phyloP scores from a whole-genome alignment of 2,888 invertebrate genomes.

The Lepas anatifera region DNA sequence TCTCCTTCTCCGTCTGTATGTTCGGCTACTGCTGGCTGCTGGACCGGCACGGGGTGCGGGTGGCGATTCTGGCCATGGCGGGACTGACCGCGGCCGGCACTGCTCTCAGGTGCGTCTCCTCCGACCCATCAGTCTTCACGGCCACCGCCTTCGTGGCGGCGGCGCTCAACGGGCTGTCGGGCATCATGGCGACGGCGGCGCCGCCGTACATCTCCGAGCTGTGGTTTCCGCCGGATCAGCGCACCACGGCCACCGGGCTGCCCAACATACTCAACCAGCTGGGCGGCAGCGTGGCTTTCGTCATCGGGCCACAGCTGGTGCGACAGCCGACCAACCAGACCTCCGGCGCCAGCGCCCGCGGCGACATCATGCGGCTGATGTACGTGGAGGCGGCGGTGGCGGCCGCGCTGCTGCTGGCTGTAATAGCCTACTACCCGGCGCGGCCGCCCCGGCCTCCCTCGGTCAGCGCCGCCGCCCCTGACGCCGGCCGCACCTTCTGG shows the following conservation, averaged over 20 bases:
- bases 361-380: slow-evolving; percentile 23
- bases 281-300: not conserved
- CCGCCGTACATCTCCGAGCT: slow-evolving; percentile 15
- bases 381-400: slow-evolving; percentile 23
- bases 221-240: slow-evolving; percentile 18
- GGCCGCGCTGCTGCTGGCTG: slow-evolving; percentile 16
- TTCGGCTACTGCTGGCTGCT: too few species aligned
- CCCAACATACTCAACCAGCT: not conserved
- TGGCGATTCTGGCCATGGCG: not conserved
- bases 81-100: not conserved
- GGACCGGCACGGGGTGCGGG: too few species aligned
- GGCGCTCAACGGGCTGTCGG: slow-evolving; percentile 14
- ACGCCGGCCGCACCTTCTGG: slow-evolving; percentile 18
- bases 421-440: slow-evolving; percentile 20
- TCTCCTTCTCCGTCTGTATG: not conserved
- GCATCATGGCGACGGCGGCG: slow-evolving; percentile 9
- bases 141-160: not conserved
- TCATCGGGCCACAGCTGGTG: not conserved
- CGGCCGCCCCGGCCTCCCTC: slow-evolving; percentile 22
- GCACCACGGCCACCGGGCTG: slow-evolving; percentile 19
- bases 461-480: slow-evolving; percentile 17
- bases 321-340: not conserved
- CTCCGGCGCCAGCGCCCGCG: slow-evolving; percentile 15
- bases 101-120: not conserved
- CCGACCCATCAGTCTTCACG: not conserved